Conservation (phyloP, 2,888 invertebrate genomes). For the Sinotaia quadrata region DNA sequence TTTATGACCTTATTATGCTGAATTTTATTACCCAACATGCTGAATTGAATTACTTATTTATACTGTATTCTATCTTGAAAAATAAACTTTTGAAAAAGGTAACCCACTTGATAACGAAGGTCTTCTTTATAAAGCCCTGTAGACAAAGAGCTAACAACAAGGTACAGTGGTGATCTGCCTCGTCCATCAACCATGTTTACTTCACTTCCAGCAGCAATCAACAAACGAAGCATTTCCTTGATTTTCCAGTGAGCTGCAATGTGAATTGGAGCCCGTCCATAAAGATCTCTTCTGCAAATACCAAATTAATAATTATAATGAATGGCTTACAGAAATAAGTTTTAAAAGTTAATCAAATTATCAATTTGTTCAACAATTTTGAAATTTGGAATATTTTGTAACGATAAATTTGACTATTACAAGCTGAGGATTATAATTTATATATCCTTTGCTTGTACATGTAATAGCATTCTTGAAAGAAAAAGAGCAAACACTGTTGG, state of each 20-base stretch:
- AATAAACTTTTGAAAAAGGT: too few species aligned
- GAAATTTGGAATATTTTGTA: not conserved
- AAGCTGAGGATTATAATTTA: too few species aligned
- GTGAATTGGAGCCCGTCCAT: constrained; percentile 69
- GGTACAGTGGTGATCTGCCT: constrained; percentile 69
- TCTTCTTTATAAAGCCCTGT: constrained; percentile 71
- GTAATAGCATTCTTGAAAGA: too few species aligned
- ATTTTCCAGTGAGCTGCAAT: constrained; percentile 72
- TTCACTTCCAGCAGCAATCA: constrained; percentile 60
- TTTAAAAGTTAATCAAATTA: not conserved
- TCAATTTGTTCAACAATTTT: not conserved
- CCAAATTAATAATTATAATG: too few species aligned
- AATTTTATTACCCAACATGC: too few species aligned
- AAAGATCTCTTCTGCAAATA: constrained; percentile 67
- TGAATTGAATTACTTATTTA: too few species aligned
- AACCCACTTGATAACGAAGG: constrained; percentile 67
- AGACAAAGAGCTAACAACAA: constrained; percentile 69
- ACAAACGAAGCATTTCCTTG: constrained; percentile 64
- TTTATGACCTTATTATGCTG: too few species aligned
- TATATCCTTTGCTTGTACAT: too few species aligned
- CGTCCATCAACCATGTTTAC: constrained; percentile 65
- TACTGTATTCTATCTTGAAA: too few species aligned
- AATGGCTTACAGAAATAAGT: constrained; percentile 17
- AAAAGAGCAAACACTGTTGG: too few species aligned
- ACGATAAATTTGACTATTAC: too few species aligned